Evolutionary conservation across 2,888 invertebrate genomes (phyloP).

Genomic region (Trichogramma evanescens): DNA sequence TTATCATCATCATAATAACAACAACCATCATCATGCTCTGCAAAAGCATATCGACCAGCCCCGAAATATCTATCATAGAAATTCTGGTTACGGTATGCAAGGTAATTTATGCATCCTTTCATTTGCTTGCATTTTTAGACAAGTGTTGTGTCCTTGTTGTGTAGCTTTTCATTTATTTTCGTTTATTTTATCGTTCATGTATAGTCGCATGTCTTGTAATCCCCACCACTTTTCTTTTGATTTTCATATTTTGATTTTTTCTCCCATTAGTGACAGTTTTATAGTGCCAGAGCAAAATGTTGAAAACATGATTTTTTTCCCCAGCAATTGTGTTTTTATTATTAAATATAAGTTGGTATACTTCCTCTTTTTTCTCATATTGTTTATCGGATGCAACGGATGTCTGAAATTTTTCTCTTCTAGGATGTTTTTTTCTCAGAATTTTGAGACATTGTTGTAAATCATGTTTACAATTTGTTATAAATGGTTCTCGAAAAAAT

Average conservation of each 20-base stretch:
- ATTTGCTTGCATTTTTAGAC: constrained; percentile 25
- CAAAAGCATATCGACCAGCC: constrained; percentile 52
- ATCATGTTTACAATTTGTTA: too few species aligned
- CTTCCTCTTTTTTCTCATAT: too few species aligned
- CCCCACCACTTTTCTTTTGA: too few species aligned
- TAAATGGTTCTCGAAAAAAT: too few species aligned
- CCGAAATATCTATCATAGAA: constrained; percentile 55
- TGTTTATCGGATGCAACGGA: too few species aligned
- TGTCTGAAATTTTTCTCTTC: too few species aligned
- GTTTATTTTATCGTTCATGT: background rate
- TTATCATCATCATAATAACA: constrained; percentile 55
- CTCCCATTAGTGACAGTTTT: background rate
- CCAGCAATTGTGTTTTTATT: too few species aligned
- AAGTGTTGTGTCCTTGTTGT: constrained; percentile 1
- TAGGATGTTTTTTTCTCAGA: too few species aligned
- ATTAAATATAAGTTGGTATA: too few species aligned
- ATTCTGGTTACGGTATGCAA: constrained; percentile 55
- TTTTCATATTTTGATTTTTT: background rate
- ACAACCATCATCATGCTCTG: constrained; percentile 48
- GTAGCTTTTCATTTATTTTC: background rate
- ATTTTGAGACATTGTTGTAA: too few species aligned
- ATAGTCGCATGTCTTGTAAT: background rate
- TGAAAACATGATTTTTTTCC: background rate
- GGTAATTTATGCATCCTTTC: constrained; percentile 47
- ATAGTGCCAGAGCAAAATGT: background rate